phyloP scores from a whole-genome alignment of 2,797 vertebrate genomes.

The Ptychobarbus kaznakovi region DNA sequence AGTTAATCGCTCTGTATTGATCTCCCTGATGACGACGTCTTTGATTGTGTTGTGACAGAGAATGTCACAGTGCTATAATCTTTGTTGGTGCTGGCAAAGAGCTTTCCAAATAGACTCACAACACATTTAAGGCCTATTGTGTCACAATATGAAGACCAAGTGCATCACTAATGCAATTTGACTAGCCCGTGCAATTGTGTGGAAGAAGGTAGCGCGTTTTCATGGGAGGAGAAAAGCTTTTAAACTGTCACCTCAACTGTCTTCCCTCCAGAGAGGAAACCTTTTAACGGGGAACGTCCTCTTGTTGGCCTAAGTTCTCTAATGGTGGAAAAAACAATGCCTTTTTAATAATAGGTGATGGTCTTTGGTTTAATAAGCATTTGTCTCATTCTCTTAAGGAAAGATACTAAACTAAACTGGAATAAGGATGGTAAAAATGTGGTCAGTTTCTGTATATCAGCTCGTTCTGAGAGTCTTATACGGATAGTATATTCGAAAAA shows the following conservation, averaged over 20 bases:
- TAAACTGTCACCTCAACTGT: conserved; percentile 81
- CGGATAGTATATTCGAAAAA: too few relatives aligned
- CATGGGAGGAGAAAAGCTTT: conserved; percentile 78
- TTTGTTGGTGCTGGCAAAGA: conserved; percentile 59
- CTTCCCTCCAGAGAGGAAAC: conserved; percentile 72
- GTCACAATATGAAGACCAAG: conserved; percentile 69
- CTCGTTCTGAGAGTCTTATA: background rate
- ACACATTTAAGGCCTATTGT: conserved; percentile 70
- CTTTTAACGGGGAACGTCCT: conserved; percentile 73
- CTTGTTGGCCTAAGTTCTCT: conserved; percentile 69
- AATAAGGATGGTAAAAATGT: conserved; percentile 22
- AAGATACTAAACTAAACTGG: conserved; percentile 20
- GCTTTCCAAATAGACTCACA: conserved; percentile 64
- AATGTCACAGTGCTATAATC: conserved; percentile 65
- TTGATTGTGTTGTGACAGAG: conserved; percentile 67
- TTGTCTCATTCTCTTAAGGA: conserved; percentile 42
- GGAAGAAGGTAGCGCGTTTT: conserved; percentile 77
- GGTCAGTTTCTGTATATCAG: background rate
- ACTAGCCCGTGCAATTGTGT: conserved; percentile 79
- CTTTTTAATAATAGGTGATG: conserved; percentile 37
- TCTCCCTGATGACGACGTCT: conserved; percentile 50
- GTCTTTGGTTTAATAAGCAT: conserved; percentile 56
- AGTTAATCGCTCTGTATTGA: conserved; percentile 56
- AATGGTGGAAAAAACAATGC: conserved; percentile 51
- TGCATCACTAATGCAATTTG: conserved; percentile 83